Conservation (phyloP, 2,113 vertebrate species). For the Prionailurus viverrinus region DNA sequence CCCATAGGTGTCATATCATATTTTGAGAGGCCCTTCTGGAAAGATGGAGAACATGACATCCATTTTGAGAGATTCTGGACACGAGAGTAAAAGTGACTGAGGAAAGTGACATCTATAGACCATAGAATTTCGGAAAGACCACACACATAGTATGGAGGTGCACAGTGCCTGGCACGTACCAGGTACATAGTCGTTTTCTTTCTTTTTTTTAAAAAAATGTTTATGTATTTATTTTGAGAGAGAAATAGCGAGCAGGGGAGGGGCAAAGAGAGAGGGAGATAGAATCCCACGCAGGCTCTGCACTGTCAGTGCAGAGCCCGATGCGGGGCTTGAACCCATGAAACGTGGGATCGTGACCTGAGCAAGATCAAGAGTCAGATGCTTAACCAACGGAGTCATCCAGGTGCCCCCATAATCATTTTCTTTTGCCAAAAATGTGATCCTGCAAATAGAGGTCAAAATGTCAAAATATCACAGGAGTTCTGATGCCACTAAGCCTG, state of each 20-base stretch:
- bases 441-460: not conserved
- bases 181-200: not conserved
- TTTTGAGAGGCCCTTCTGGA: not conserved
- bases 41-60: not conserved
- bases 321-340: no score
- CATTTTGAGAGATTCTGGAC: not conserved
- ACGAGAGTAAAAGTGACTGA: not conserved
- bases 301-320: no score
- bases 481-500: not conserved
- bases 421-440: not conserved
- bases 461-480: not conserved
- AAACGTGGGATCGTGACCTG: no score
- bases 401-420: not conserved
- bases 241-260: no score
- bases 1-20: fast-evolving
- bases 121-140: not conserved
- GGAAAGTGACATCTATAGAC: not conserved
- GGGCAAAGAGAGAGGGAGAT: no score
- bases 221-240: no score
- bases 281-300: no score
- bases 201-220: not conserved
- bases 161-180: not conserved
- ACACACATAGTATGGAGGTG: not conserved
- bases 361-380: no score
- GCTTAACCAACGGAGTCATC: no score